Evolutionary conservation across 1,140 invertebrate species (phyloP), one percentile per base, ranked within the genome.

Genomic region (Neodiprion pinetum): DNA sequence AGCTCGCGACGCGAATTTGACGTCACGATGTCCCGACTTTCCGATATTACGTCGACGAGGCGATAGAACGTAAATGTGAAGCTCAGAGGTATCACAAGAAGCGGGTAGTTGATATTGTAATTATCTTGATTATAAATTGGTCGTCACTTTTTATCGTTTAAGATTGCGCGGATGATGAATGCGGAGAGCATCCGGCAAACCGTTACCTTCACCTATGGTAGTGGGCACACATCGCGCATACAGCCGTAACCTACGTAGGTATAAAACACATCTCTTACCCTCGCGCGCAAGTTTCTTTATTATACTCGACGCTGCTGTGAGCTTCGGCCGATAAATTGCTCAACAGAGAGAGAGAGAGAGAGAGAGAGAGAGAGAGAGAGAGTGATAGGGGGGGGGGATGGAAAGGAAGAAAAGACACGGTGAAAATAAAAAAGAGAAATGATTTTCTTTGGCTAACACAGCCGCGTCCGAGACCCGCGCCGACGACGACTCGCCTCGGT

Each of bases 51-150:
- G 72, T 69, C 75, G 28, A 40, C 28, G 28, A 3, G 2, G 28
- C 28, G 28, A 5, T 2, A 5, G 5, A 40, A 3, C 28, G 28
- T 40, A 40, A 40, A 40, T 40, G 28, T 40, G 28, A 3, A 40
- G 28, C 2, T 40, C 17, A 40, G 2, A 1, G 28, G 28, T 40
- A 40, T 40, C 5, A 40, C 28, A 5, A 40, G 1, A 9, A 61
- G 28, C 28, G 28, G 28, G 53, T 61, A 67, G 75, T 82, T 83
- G 79, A 85, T 85, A 83, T 85, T 82, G 81, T 82, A 83, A 84
- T 83, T 85, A 84, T 82, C 78, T 69, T 61, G 76, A 78, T 83
- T 81, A 83, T 83, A 83, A 84, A 85, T 84, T 80, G 79, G 77
- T 81, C 80, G 80, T 84, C 82, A 81, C 77, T 76, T 77, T 81